Conservation (phyloP, 2,797 vertebrate species). For the Monodelphis domestica region DNA sequence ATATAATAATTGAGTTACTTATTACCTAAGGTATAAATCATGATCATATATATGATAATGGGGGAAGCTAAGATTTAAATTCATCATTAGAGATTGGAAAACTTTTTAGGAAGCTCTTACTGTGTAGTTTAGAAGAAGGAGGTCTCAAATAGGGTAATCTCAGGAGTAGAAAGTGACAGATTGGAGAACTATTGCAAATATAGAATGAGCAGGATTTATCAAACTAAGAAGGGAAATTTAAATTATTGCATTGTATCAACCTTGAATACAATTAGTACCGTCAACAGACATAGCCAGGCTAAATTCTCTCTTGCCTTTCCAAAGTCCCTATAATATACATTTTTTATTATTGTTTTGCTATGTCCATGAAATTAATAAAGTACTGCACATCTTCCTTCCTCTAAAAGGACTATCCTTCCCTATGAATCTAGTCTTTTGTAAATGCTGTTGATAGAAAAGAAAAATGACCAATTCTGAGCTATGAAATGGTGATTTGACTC, state of each 20-base stretch:
- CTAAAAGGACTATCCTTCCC: not conserved
- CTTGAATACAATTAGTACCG: too few species aligned
- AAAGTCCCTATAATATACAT: not conserved
- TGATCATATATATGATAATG: not conserved
- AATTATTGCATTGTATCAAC: not conserved
- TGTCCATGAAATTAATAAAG: not conserved
- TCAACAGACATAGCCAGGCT: not conserved
- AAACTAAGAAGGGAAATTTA: not conserved
- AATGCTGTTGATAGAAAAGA: not conserved
- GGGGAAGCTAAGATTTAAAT: not conserved
- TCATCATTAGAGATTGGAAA: not conserved
- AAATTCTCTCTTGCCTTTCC: not conserved
- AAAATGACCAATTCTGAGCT: not conserved
- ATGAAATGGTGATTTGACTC: not conserved
- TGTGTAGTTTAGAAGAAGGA: not conserved
- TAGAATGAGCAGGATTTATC: not conserved
- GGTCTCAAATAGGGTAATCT: not conserved
- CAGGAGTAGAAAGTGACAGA: not conserved
- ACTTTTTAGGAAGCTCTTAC: too few species aligned
- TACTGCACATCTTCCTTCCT: not conserved
- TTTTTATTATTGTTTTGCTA: not conserved
- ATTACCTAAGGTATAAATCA: too few species aligned
- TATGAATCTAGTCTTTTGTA: not conserved
- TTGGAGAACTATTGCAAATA: not conserved
- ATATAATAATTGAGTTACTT: not conserved